Evolutionary conservation across 2,888 invertebrate genomes (phyloP).

Genomic region (Amphipyra berbera): DNA sequence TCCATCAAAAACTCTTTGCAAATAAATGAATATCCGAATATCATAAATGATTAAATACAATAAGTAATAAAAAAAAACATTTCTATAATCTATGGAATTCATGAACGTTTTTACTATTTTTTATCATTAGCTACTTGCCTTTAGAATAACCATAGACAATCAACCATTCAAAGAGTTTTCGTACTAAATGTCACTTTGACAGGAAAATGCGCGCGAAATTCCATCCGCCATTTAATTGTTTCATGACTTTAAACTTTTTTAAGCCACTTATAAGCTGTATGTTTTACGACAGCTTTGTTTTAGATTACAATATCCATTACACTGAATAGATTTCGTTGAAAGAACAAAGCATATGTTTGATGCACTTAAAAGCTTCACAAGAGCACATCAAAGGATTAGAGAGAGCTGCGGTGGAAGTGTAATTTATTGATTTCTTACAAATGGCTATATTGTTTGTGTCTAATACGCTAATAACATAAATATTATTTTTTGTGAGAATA

Average conservation of each 20-base stretch:
- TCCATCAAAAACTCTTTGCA: too few relatives aligned
- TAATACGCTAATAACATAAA: constrained; percentile 6
- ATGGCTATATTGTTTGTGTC: constrained; percentile 16
- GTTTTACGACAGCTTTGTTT: constrained; percentile 35
- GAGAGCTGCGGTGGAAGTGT: constrained; percentile 21
- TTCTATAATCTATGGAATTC: too few relatives aligned
- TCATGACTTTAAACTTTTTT: constrained; percentile 19
- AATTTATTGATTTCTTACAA: constrained; percentile 41
- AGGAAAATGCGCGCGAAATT: constrained; percentile 27
- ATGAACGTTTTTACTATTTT: neutral
- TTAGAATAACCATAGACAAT: constrained; percentile 10
- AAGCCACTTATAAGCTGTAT: constrained; percentile 18
- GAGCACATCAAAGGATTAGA: constrained; percentile 60
- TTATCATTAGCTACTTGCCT: neutral
- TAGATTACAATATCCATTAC: constrained; percentile 33
- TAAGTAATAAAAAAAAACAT: too few relatives aligned
- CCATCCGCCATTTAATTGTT: constrained; percentile 3
- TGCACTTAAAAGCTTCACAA: constrained; percentile 58
- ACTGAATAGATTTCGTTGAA: constrained; percentile 52
- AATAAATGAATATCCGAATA: too few relatives aligned
- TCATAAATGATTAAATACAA: neutral
- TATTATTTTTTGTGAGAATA: neutral
- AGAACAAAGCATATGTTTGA: constrained; percentile 54
- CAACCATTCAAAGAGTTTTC: neutral
- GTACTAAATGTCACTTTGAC: constrained; percentile 24